phyloP scores from a whole-genome alignment of 2,797 vertebrate genomes.

The Chiloscyllium punctatum region DNA sequence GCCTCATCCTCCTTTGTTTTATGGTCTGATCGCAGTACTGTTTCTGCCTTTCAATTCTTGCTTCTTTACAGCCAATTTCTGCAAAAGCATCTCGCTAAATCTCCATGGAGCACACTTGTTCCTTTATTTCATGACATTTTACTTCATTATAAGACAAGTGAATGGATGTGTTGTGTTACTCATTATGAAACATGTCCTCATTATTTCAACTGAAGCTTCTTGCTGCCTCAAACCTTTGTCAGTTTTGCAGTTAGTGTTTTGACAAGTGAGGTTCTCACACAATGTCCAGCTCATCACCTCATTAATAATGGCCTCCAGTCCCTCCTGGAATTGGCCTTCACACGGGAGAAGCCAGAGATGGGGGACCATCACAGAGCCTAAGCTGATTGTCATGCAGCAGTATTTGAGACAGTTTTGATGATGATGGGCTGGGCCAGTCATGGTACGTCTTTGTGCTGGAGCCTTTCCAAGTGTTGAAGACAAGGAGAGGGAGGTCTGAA shows the following conservation, averaged over 20 bases:
- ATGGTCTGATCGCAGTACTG: background rate
- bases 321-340: too few species aligned
- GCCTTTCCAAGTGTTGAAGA: too few species aligned
- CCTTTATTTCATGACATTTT: background rate
- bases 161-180: too few species aligned
- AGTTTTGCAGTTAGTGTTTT: background rate
- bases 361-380: too few species aligned
- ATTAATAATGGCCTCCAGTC: too few species aligned
- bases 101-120: background rate
- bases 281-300: too few species aligned
- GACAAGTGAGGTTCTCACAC: background rate
- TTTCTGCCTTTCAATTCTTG: background rate
- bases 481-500: too few species aligned
- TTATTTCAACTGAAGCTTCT: background rate
- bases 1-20: background rate
- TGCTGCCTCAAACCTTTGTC: background rate
- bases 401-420: too few species aligned
- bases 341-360: too few species aligned
- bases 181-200: background rate
- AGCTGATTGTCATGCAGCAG: too few species aligned
- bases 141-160: background rate
- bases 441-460: too few species aligned
- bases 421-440: too few species aligned
- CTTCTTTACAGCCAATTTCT: background rate
- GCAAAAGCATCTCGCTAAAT: background rate